Conservation (phyloP, 2,113 vertebrate species). For the Thamnophis sirtalis region DNA sequence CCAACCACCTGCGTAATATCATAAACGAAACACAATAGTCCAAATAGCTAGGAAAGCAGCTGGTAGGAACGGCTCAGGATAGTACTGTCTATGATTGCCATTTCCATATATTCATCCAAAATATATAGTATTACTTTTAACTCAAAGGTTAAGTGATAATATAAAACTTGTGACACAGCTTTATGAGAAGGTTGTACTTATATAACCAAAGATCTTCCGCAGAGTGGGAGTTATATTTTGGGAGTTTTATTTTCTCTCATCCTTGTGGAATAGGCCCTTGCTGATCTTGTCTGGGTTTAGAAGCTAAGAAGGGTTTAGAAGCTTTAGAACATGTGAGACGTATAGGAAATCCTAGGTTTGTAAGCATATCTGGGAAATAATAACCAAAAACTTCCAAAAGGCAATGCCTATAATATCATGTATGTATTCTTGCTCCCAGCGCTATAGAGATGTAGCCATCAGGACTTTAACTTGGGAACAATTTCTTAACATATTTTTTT, state of each 20-base stretch:
- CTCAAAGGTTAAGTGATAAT: constrained; percentile 34
- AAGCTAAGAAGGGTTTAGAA: neutral
- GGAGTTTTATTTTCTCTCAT: neutral
- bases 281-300: neutral
- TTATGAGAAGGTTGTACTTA: neutral
- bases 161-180: neutral
- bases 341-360: neutral
- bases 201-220: neutral
- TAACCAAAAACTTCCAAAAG: neutral
- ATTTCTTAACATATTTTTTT: neutral
- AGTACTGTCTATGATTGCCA: neutral
- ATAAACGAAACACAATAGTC: constrained; percentile 48
- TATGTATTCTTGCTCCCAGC: neutral
- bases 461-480: neutral
- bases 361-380: neutral
- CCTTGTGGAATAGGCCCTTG: neutral
- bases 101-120: neutral
- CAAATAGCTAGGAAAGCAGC: constrained; percentile 42
- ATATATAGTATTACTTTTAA: constrained; percentile 6
- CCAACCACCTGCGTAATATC: constrained; percentile 35
- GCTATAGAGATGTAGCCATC: neutral
- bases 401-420: neutral
- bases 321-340: neutral
- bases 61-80: constrained; percentile 3
- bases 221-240: too few species aligned